These are phyloP conservation scores for Plectus sambesii DNA, from an alignment of 1,140 invertebrate genomes.

Conservation along the genomic window DNA sequence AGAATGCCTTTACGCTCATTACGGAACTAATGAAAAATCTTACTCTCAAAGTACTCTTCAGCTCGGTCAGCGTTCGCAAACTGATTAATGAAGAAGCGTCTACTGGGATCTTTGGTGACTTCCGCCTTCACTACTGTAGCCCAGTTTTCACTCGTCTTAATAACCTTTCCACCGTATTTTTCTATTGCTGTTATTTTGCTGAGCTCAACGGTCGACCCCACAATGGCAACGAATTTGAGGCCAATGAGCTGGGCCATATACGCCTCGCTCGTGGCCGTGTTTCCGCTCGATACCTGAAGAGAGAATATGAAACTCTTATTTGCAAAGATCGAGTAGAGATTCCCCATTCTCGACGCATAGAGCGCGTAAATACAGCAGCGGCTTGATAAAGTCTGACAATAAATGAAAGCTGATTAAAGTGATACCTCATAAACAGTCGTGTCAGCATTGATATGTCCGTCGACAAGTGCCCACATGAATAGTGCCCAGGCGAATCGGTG, in stretches of 20 bases:
- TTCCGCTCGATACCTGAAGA: conserved; percentile 31
- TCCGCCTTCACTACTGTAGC: conserved; percentile 9
- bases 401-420: too few species aligned
- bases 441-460: conserved; percentile 23
- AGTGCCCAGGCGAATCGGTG: conserved; percentile 33
- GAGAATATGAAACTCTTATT: too few species aligned
- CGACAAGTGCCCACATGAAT: conserved; percentile 29
- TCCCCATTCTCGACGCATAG: too few species aligned
- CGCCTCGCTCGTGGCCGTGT: conserved; percentile 32
- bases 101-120: conserved; percentile 5
- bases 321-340: too few species aligned
- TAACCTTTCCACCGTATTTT: conserved; percentile 12
- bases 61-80: conserved; percentile 26
- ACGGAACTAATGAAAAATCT: too few species aligned
- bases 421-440: conserved; percentile 34
- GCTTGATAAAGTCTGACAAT: too few species aligned
- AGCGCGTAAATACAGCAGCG: too few species aligned
- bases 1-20: too few species aligned
- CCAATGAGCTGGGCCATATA: conserved; percentile 29
- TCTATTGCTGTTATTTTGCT: conserved; percentile 16
- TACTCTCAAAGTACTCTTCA: conserved; percentile 29
- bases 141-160: conserved; percentile 16
- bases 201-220: conserved; percentile 17
- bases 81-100: conserved; percentile 31
- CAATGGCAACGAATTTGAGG: conserved; percentile 30